Percentiles rank a stretch among this genome's conserved stretches.
Evolutionary conservation across 2,888 invertebrate genomes (phyloP).

Genomic region (Reticulitermes lucifugus): DNA sequence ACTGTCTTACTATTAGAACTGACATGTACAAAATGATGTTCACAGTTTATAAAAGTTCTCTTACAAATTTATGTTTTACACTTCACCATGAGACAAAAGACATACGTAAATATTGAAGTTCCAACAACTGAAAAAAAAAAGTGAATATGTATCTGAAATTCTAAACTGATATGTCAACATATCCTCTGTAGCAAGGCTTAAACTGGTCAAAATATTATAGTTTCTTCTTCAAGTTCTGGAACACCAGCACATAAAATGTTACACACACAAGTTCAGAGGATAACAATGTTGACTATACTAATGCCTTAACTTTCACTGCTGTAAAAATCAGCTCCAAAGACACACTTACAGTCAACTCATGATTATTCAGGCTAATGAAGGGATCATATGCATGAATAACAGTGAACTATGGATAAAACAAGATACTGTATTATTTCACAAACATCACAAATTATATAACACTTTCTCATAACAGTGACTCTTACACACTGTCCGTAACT

Average conservation of each 20-base stretch:
- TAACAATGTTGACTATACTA: conserved; percentile 12
- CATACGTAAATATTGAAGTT: neutral
- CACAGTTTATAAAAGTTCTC: neutral
- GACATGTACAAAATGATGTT: neutral
- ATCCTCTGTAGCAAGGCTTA: neutral
- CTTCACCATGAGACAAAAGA: neutral
- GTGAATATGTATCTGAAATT: neutral
- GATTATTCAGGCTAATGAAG: too few species aligned
- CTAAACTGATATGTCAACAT: neutral
- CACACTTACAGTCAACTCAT: neutral
- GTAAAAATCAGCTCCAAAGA: conserved; percentile 35
- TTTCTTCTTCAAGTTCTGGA: neutral
- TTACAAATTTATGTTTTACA: neutral
- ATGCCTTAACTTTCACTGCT: conserved; percentile 23
- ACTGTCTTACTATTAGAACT: neutral
- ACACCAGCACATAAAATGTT: neutral
- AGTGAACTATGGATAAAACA: too few species aligned
- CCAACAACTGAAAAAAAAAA: neutral
- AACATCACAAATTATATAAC: too few species aligned
- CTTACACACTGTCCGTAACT: too few species aligned
- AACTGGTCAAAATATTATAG: neutral
- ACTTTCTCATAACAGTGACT: too few species aligned
- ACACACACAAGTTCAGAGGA: neutral
- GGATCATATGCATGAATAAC: too few species aligned
- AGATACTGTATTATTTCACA: too few species aligned